Base-by-base conservation (phyloP, 2,888 invertebrate species). In the Apamea crenata region DNA sequence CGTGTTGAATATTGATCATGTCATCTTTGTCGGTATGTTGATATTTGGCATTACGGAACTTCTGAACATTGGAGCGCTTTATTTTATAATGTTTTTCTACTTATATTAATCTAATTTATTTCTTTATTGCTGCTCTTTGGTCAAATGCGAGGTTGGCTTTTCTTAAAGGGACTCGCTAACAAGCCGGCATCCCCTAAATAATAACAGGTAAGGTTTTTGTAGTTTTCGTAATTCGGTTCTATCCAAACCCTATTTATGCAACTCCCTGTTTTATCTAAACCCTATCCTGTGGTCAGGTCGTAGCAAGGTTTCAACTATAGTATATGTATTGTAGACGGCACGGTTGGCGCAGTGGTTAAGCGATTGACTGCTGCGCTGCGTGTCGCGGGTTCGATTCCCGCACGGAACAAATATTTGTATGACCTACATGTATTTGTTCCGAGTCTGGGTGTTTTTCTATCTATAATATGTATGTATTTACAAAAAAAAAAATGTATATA, bases 1-100 rank as follows among this genome's bases (percentile, higher is more conserved):
- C 72, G 68, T 69, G 53, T 79, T 76, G 63, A 75, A 80, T 83
- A 82, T 83, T 77, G 75, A 83, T 77, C 32, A 29, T 36, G 18
- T 44, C 44, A 47, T 66, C 66, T 85, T 85, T 85, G 77, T 76
- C 66, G 77, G 73, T 25, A 2, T 7, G 36, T 32, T 78, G 65
- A 56, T 79, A 78, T 78, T 82, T 78, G 18, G 25, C 40, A 8
- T 16, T 59, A 25, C 50, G 18, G 69, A 36, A 66, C 65, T 50
- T 56, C 40, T 40, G 32, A 66, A 71, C 40, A 66, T 7, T 40
- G 2, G 25, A 16, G 36, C 25, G 25, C 21, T 61, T 36, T 63
- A 63, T 61, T 71, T 75, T 50, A 40, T n/a, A 40, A 25, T 18
- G n/a, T 32, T 66, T 44, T 69, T 65, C 7, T 14, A 29, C 5